phyloP scores from a whole-genome alignment of 2,797 vertebrate species.

The Triplophysa yarkandensis region DNA sequence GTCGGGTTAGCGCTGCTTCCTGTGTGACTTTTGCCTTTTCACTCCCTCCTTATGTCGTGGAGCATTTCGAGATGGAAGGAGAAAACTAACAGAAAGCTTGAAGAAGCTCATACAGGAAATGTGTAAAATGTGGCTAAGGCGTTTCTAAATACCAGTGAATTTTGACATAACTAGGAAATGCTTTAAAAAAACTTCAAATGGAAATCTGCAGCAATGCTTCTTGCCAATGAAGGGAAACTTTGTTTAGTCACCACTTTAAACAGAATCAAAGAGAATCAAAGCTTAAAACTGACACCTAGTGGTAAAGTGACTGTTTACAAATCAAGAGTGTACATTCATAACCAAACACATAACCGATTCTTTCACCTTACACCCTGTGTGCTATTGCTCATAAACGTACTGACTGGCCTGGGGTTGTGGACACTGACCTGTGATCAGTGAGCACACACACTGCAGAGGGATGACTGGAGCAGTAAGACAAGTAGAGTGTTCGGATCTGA shows the following conservation, averaged over 20 bases:
- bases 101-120: conserved; percentile 40
- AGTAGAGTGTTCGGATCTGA: conserved; percentile 90
- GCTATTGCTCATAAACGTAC: background rate
- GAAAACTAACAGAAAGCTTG: conserved; percentile 36
- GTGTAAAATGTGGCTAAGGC: conserved; percentile 26
- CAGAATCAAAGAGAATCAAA: conserved; percentile 1
- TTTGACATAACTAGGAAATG: background rate
- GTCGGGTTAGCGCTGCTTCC: conserved; percentile 70
- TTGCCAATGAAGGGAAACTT: background rate
- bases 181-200: background rate
- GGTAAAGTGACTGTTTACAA: conserved; percentile 5
- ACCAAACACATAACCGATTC: background rate
- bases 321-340: background rate
- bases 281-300: conserved; percentile 41
- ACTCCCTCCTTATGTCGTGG: conserved; percentile 38
- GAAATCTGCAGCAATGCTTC: background rate
- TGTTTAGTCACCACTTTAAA: background rate
- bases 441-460: conserved; percentile 92
- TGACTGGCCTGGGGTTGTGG: background rate
- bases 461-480: conserved; percentile 93
- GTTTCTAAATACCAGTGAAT: conserved; percentile 12
- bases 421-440: conserved; percentile 90
- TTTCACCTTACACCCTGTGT: background rate
- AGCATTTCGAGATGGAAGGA: conserved; percentile 40
- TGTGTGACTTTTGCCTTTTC: conserved; percentile 59